Evolutionary conservation across 2,113 vertebrate species (phyloP).

Genomic region (Chlorodrepanis virens): DNA sequence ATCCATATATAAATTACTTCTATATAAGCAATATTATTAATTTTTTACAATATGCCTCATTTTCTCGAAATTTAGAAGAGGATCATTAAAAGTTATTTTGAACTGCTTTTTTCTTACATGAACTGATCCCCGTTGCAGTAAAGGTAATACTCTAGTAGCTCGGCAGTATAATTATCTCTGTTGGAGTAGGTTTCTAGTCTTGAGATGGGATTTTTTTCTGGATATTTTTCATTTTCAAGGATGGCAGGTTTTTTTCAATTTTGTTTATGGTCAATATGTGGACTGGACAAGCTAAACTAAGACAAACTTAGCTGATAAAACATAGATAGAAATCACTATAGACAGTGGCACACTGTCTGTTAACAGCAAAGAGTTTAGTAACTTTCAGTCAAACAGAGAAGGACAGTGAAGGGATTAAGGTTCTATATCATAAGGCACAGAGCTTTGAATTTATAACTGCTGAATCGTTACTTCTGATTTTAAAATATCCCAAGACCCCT

Average conservation of each 20-base stretch:
- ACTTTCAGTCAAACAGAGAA: neutral
- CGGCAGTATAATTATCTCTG: neutral
- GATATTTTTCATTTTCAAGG: neutral
- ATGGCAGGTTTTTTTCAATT: fast-evolving
- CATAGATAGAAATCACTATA: neutral
- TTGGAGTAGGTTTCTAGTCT: neutral
- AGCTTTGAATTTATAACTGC: neutral
- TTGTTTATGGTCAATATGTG: neutral
- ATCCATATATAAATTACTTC: neutral
- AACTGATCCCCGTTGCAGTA: neutral
- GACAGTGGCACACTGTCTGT: neutral
- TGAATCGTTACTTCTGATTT: neutral
- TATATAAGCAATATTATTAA: fast-evolving
- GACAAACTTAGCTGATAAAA: neutral
- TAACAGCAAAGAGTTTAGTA: neutral
- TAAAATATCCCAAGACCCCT: neutral
- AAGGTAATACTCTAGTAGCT: neutral
- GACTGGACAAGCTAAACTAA: neutral
- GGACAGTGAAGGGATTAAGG: neutral
- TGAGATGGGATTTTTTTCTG: neutral
- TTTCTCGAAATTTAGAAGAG: neutral
- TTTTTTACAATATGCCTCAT: neutral
- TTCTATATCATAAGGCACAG: neutral
- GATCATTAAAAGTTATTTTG: neutral
- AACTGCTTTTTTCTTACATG: neutral